Base-by-base conservation (phyloP, 2,888 invertebrate species). In the Fissipunctia ypsillon region DNA sequence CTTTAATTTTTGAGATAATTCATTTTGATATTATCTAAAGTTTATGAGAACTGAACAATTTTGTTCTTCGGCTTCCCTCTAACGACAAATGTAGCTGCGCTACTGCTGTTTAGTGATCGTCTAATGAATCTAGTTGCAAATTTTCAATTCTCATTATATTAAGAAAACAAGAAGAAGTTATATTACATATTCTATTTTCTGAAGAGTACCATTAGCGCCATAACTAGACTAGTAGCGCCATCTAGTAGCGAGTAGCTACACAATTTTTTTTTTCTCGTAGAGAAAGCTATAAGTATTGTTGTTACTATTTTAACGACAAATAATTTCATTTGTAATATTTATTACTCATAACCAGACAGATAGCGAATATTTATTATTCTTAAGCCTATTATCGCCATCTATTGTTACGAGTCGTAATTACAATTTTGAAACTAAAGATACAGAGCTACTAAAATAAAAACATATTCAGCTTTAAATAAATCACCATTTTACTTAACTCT, bases 181-280 rank as follows among this genome's bases (percentile, higher is more conserved):
- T 7, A 14, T 12, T 12, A 35, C 2, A 9, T 35, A 19, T 14
- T 22, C n/a, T 31, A 6, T 22, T 54, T 38, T 0, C 54, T 4
- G 19, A 60, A 41, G n/a, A 66, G 35, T 14, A 35, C 1, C 16
- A 38, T 45, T 22, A 2, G 5, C 28, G 2, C 22, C 1, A 48
- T 38, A 43, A 14, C 10, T 10, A 28, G 10, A 28, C 43, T 22
- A 6, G 25, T 60, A 68, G 41, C 72, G 83, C 73, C 79, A 85
- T 72, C 85, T 86, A 68, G 76, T 59, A 65, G n/a, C 48, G 73
- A 80, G 67, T 81, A 86, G 84, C 69, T 16, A 19, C 19, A 81
- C 31, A 31, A 35, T 16, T 1, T 0, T 14, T 25, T 22, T 14
- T 22, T 31, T 25, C 0, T n/a, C n/a, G n/a, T n/a, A n/a, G n/a